Conservation (phyloP, 2,797 vertebrate genomes). For the Poeciliopsis turneri region DNA sequence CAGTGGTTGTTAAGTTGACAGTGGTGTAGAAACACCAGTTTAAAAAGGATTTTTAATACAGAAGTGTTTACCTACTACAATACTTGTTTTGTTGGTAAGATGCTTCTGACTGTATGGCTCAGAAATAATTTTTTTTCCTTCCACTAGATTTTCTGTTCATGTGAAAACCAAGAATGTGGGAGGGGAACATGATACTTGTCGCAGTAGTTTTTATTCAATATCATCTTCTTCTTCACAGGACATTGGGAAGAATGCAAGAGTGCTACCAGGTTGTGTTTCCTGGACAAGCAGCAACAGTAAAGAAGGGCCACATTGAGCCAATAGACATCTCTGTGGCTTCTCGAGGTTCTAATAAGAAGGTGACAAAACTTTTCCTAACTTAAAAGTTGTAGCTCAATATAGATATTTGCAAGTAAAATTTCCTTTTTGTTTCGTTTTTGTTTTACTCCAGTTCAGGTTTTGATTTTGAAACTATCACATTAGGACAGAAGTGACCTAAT, state of each 20-base stretch:
- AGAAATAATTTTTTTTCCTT: background rate
- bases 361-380: conserved; percentile 46
- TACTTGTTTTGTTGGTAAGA: background rate
- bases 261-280: conserved; percentile 88
- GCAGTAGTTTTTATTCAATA: background rate
- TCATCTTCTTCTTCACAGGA: conserved; percentile 76
- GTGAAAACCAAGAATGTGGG: background rate
- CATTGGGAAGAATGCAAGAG: conserved; percentile 87
- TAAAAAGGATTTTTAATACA: background rate
- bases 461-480: background rate
- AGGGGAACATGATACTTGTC: background rate
- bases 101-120: background rate
- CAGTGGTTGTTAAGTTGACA: background rate
- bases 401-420: background rate
- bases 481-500: background rate
- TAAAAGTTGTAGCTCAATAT: background rate
- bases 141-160: background rate
- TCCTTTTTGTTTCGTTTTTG: background rate
- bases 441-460: background rate
- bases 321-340: conserved; percentile 89
- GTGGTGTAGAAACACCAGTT: background rate
- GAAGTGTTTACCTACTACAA: background rate
- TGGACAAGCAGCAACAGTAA: conserved; percentile 84
- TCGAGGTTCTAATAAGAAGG: conserved; percentile 95
- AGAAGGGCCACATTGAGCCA: conserved; percentile 89